Percentiles rank a stretch among this genome's conserved stretches.
phyloP scores from a whole-genome alignment of 2,888 invertebrate species.

The Sesamia inferens region DNA sequence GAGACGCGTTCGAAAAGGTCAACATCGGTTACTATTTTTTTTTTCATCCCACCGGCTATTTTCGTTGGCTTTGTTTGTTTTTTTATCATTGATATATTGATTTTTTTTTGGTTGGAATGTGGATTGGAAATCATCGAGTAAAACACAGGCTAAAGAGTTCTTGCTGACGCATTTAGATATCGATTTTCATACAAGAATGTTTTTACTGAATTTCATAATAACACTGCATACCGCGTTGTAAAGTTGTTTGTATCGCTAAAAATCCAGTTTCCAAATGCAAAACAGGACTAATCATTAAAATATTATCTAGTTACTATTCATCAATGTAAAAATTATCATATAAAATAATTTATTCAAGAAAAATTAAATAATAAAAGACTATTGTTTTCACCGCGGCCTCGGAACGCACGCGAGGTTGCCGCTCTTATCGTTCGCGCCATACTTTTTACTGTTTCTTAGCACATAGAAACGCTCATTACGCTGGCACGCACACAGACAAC shows the following conservation, averaged over 20 bases:
- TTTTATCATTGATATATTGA: conserved; percentile 75
- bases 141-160: conserved; percentile 42
- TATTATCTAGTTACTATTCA: conserved; percentile 45
- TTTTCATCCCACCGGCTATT: conserved; percentile 83
- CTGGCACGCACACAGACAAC: conserved; percentile 77
- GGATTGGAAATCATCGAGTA: conserved; percentile 52
- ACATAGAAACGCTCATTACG: conserved; percentile 89
- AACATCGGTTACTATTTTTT: conserved; percentile 88
- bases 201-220: conserved; percentile 47
- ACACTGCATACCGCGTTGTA: conserved; percentile 46
- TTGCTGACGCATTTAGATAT: conserved; percentile 48
- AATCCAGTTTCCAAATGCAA: conserved; percentile 28
- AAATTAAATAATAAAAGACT: conserved; percentile 75
- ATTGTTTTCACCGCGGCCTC: conserved; percentile 88
- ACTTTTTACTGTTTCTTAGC: conserved; percentile 91
- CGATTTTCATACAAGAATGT: conserved; percentile 57
- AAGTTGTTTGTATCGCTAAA: conserved; percentile 35
- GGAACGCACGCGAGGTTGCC: conserved; percentile 87
- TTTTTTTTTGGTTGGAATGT: conserved; percentile 65
- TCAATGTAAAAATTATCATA: conserved; percentile 50
- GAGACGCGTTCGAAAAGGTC: conserved; percentile 88
- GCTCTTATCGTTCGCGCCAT: conserved; percentile 87
- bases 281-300: conserved; percentile 46
- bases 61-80: conserved; percentile 81
- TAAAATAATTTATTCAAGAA: conserved; percentile 75